These are phyloP conservation scores for Cynodonichthys magdalenae DNA, from an alignment of 2,797 vertebrate genomes.

Conservation along the genomic window DNA sequence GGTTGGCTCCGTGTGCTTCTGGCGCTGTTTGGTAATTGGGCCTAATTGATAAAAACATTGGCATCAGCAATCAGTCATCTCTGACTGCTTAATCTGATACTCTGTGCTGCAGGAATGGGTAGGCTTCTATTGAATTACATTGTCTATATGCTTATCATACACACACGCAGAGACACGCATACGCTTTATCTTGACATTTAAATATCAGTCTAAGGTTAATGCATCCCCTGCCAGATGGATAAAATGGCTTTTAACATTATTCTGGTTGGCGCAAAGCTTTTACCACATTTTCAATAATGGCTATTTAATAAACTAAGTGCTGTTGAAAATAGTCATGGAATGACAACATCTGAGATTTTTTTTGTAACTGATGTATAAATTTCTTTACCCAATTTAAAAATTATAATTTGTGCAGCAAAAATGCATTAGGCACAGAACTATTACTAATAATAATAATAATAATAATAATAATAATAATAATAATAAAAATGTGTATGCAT, in stretches of 20 bases:
- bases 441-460: no score
- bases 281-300: constrained; percentile 46
- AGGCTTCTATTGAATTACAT: constrained; percentile 67
- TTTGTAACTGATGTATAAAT: background rate
- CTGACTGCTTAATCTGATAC: constrained; percentile 65
- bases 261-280: constrained; percentile 19
- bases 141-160: constrained; percentile 47
- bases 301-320: constrained; percentile 35
- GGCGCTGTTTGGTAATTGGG: constrained; percentile 66
- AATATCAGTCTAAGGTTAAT: constrained; percentile 83
- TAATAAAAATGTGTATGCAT: background rate
- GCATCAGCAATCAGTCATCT: constrained; percentile 65
- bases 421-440: background rate
- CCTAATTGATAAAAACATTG: constrained; percentile 72
- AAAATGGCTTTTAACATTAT: constrained; percentile 56
- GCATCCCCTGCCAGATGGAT: constrained; percentile 59
- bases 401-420: background rate
- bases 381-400: background rate
- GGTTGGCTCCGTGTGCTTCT: constrained; percentile 30
- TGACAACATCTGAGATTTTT: background rate
- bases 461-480: no score
- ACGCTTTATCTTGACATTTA: constrained; percentile 74
- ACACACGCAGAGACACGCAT: constrained; percentile 35
- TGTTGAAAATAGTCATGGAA: constrained; percentile 6
- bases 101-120: constrained; percentile 69